Percentiles rank a stretch among this genome's conserved stretches.
These are phyloP conservation scores for Microplitis mediator DNA, from an alignment of 1,140 invertebrate genomes.

Conservation along the genomic window DNA sequence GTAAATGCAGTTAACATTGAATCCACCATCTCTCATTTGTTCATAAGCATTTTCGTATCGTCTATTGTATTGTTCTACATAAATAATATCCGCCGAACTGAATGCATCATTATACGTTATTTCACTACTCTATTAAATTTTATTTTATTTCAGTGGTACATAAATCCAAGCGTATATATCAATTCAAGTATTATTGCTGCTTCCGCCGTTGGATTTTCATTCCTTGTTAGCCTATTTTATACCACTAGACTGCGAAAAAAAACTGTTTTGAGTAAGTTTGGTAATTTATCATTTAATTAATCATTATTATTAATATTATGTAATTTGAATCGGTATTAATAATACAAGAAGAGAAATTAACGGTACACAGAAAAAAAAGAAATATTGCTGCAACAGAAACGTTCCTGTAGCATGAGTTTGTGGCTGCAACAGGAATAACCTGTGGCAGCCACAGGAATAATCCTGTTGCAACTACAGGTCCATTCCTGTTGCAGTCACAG, in stretches of 20 bases:
- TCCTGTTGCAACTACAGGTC: too few relatives aligned
- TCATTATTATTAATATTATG: background rate
- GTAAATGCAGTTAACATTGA: constrained; percentile 15
- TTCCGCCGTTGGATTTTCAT: constrained; percentile 45
- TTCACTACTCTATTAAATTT: constrained; percentile 23
- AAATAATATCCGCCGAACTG: background rate
- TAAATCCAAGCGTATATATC: constrained; percentile 45
- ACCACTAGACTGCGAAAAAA: constrained; percentile 43
- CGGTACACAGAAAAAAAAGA: too few relatives aligned
- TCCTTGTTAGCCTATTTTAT: constrained; percentile 40
- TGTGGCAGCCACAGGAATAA: too few relatives aligned
- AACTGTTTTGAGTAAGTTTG: constrained; percentile 47
- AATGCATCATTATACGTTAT: background rate
- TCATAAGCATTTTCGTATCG: background rate
- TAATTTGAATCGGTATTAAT: too few relatives aligned
- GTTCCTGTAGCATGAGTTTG: too few relatives aligned
- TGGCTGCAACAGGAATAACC: too few relatives aligned
- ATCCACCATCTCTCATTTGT: constrained; percentile 2
- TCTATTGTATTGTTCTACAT: background rate
- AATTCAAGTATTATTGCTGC: constrained; percentile 55
- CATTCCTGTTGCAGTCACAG: too few relatives aligned
- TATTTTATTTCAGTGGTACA: constrained; percentile 45
- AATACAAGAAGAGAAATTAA: too few relatives aligned
- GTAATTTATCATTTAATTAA: background rate
- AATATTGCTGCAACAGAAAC: too few relatives aligned